phyloP scores from a whole-genome alignment of 2,113 vertebrate genomes.

The Thryonomys swinderianus region DNA sequence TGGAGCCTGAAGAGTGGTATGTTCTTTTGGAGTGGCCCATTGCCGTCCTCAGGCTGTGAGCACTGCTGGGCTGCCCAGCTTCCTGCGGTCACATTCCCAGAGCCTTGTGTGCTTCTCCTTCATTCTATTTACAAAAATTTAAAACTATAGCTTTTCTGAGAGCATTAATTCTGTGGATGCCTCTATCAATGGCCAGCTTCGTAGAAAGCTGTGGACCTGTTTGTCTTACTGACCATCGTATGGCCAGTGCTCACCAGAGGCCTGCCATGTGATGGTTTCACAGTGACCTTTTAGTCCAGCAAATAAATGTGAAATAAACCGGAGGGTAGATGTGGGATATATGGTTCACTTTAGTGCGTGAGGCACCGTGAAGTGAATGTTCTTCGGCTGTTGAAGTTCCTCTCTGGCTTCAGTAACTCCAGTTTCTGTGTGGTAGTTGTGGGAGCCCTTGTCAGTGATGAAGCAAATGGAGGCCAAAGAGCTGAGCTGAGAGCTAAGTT shows the following conservation, averaged over 20 bases:
- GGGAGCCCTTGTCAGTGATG: not conserved
- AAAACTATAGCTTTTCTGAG: not conserved
- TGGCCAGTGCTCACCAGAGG: not conserved
- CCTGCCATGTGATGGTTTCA: not conserved
- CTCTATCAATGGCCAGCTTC: not conserved
- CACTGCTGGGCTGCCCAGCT: not conserved
- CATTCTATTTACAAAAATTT: not conserved
- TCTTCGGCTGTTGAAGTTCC: not conserved
- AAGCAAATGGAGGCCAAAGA: not conserved
- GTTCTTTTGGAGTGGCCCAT: not conserved
- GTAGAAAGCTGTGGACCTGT: not conserved
- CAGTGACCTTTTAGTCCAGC: constrained; percentile 17
- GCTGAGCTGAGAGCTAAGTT: not conserved
- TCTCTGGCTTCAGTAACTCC: not conserved
- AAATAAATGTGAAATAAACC: constrained; percentile 36
- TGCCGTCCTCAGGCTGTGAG: not conserved
- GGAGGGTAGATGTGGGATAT: not conserved
- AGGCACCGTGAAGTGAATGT: not conserved
- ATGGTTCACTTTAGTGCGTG: too few relatives aligned
- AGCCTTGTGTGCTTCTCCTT: not conserved
- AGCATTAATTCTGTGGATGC: not conserved
- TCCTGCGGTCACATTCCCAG: not conserved
- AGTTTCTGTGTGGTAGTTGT: not conserved
- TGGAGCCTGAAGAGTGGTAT: not conserved
- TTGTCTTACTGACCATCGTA: not conserved